Percentiles rank a stretch among this genome's conserved stretches.
These are phyloP conservation scores for Parauchenoglanis punctatus DNA, from an alignment of 2,797 vertebrate species.

Conservation along the genomic window DNA sequence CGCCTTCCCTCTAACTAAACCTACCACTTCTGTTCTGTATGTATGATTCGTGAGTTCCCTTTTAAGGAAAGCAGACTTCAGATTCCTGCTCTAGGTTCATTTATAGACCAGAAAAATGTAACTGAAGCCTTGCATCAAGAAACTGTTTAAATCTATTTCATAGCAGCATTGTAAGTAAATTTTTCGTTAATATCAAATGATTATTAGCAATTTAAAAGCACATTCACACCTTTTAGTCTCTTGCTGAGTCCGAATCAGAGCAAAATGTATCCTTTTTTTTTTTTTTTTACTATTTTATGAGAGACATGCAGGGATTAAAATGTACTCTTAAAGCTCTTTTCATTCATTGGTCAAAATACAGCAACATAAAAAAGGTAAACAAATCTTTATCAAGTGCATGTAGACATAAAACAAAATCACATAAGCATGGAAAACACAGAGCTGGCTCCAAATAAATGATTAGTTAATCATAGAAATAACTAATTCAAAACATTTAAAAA, in stretches of 20 bases:
- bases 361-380: not conserved
- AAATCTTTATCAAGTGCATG: not conserved
- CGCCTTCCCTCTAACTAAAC: not conserved
- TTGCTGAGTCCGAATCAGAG: not conserved
- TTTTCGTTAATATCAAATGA: not conserved
- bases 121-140: not conserved
- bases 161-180: too few species aligned
- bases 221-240: not conserved
- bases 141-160: not conserved
- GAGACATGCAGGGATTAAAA: not conserved
- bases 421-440: not conserved
- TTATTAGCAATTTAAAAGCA: not conserved
- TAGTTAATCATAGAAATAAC: not conserved
- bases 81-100: not conserved
- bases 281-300: not conserved
- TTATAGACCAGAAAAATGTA: not conserved
- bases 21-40: not conserved
- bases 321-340: not conserved
- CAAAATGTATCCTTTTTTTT: not conserved
- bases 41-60: not conserved
- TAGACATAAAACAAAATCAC: not conserved
- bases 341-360: not conserved
- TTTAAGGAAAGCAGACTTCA: not conserved
- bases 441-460: not conserved
- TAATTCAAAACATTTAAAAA: not conserved